Base-by-base conservation (phyloP, 2,797 vertebrate genomes). In the Hylomyscus alleni region DNA sequence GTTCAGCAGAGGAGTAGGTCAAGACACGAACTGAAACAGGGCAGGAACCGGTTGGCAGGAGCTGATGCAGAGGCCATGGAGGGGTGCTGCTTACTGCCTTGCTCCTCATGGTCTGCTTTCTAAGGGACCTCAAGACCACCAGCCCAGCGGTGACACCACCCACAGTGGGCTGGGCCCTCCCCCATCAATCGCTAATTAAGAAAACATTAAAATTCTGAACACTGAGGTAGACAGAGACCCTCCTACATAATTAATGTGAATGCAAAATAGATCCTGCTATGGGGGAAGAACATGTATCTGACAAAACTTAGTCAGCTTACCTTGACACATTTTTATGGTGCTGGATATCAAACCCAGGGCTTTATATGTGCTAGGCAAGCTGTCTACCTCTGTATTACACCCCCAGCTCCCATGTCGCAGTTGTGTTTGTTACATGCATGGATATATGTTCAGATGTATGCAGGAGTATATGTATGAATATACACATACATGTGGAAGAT, bases 121-220 rank as follows among this genome's bases (percentile, higher is more conserved):
- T 76, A 15, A 29, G 24, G 47, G 73, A 47, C 22, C 2, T 19
- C 17, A 24, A 20, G 62, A 85, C 44, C 60, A 67, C 40, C 17
- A 67, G 40, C 44, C 83, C 60, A 85, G 83, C 5, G 20, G 20
- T 67, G 31, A 34, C 62, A 47, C 37, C 24, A 44, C 31, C 9
- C 11, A 22, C 83, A 50, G 0, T 50, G 47, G 60, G 20, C 83
- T 24, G 11, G 19, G 19, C 44, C 13, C 62, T 50, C 2, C 37
- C 60, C 19, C 44, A 67, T 24, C 83, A 85, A 0, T 85, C 60
- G 2, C 60, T 14, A 60, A 60, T 29, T 85, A 50, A 85, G 44
- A 67, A 67, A 81, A 47, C 20, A n/a, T 62, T 44, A 56, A 81
- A 84, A 56, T 11, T 89, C 90, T 95, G 8, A 84, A 94, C 40